Evolutionary conservation across 2,797 vertebrate genomes (phyloP), one percentile per base, ranked within the genome.

Genomic region (Notoglanidium macrostoma): DNA sequence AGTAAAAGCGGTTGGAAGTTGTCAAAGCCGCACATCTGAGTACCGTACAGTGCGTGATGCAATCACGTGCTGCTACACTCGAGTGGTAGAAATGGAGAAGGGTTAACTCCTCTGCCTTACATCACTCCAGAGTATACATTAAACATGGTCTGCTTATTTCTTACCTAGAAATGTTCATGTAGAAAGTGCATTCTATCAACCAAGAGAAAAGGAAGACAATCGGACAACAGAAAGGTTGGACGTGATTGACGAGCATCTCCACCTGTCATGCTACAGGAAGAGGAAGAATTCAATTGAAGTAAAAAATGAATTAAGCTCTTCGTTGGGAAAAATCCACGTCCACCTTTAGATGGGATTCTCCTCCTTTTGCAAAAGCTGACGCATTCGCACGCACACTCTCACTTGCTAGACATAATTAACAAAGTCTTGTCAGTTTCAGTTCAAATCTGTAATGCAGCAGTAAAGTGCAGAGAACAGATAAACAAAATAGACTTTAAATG

Each of bases 151-250:
- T 88, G 80, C 73, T 92, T 94, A 92, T 87, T 94, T 93, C 92
- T 93, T 94, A 94, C 94, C 96, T 96, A 96, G 94, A 95, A 95
- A 95, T 94, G 93, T 95, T 96, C 67, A 82, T 3, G 95, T 96
- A 94, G 95, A 97, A 97, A 97, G 96, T 97, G 97, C 96, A 96
- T 97, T 96, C 95, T 95, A 95, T 96, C 93, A 94, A 94, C 95
- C 95, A 93, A 96, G 94, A 95, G 95, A 94, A 93, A 95, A 96
- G 93, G 94, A 95, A 94, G 92, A 95, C 92, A 93, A 92, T 92
- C 93, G 87, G 92, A 72, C 87, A 91, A 74, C 93, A 79, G 65
- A 57, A 85, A 85, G 44, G 57, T 86, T 89, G 91, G 5, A 85
- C 54, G 57, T 77, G 74, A 89, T 23, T 59, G 80, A 83, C 59